Base-by-base conservation (phyloP, 2,888 invertebrate species). In the Mimas tiliae region DNA sequence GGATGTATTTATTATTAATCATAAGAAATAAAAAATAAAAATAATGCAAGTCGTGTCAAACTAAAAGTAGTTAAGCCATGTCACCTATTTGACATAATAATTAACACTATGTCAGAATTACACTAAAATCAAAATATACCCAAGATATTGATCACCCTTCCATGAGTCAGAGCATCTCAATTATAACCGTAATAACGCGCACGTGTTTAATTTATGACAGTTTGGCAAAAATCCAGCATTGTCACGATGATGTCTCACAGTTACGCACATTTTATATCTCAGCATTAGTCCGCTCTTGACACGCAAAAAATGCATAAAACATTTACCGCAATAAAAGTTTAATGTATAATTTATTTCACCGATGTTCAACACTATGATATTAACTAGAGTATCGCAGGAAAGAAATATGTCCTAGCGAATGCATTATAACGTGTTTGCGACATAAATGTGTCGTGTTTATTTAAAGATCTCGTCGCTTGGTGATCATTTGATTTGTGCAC, bases 171-270 rank as follows among this genome's bases (percentile, higher is more conserved):
- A 11, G 19, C 58, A 42, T 42, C 58, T 58, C 58, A 16, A 58
- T 58, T 38, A 42, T 19, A 58, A 38, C 70, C 65, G 69, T 71
- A 67, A 65, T 68, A 68, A 72, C 64, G 68, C 58, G 69, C 69
- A 71, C 62, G 68, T 55, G 69, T 69, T 65, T 27, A 21, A 75
- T 76, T 77, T 65, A 75, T 74, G 74, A 74, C 69, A 48, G 68
- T 73, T 75, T 84, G 84, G 84, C 84, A 74, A 33, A 48, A 68
- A 55, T 77, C 84, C 83, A 83, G 75, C 73, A 58, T 67, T 65
- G 64, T 74, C 71, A 68, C 68, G 64, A 65, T 67, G 45, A 27
- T 33, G 33, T 63, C 48, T 45, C 33, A 48, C 45, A 62, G 45
- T 62, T 47, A 47, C 47, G 47, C 16, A 70, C 70, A 70, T 72